A percentile compares a stretch with the other conserved stretches of the same genome.
These are phyloP conservation scores for Watsonalla cultraria DNA, from an alignment of 2,888 invertebrate genomes.

Conservation along the genomic window DNA sequence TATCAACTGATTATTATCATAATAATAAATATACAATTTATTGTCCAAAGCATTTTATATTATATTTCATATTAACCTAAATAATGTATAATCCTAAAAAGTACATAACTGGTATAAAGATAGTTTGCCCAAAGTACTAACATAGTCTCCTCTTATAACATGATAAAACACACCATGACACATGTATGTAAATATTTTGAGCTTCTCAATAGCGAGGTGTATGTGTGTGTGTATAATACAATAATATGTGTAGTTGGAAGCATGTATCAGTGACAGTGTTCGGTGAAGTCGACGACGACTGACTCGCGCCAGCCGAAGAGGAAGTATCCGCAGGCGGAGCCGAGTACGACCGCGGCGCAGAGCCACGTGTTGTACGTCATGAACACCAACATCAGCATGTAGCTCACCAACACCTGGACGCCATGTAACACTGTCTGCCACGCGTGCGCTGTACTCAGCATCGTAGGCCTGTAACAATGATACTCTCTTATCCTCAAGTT, in stretches of 20 bases:
- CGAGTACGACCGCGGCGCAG: slow-evolving; percentile 91
- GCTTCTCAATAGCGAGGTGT: slow-evolving; percentile 51
- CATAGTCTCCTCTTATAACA: slow-evolving; percentile 62
- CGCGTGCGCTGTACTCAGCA: slow-evolving; percentile 89
- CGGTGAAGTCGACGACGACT: slow-evolving; percentile 94
- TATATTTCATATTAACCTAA: slow-evolving; percentile 54
- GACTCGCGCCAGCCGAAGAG: slow-evolving; percentile 97
- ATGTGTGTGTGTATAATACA: slow-evolving; percentile 39
- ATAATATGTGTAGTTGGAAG: slow-evolving; percentile 35
- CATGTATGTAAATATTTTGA: slow-evolving; percentile 48
- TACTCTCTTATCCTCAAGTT: background rate
- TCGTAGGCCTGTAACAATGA: slow-evolving; percentile 83
- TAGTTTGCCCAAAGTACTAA: slow-evolving; percentile 48
- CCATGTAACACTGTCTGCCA: slow-evolving; percentile 94
- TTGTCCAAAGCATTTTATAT: slow-evolving; percentile 50
- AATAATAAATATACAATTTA: slow-evolving; percentile 18
- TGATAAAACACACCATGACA: slow-evolving; percentile 58
- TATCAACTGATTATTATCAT: too few relatives aligned
- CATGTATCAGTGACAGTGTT: slow-evolving; percentile 91
- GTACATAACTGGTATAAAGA: slow-evolving; percentile 67
- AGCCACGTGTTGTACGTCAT: slow-evolving; percentile 99
- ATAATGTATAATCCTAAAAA: slow-evolving; percentile 49
- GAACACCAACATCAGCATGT: slow-evolving; percentile 96
- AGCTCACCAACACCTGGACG: slow-evolving; percentile 92
- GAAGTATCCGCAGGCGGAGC: slow-evolving; percentile 95